Percentiles rank a stretch among this genome's conserved stretches.
Conservation (phyloP, 2,797 vertebrate genomes). For the Etheostoma nigrum region DNA sequence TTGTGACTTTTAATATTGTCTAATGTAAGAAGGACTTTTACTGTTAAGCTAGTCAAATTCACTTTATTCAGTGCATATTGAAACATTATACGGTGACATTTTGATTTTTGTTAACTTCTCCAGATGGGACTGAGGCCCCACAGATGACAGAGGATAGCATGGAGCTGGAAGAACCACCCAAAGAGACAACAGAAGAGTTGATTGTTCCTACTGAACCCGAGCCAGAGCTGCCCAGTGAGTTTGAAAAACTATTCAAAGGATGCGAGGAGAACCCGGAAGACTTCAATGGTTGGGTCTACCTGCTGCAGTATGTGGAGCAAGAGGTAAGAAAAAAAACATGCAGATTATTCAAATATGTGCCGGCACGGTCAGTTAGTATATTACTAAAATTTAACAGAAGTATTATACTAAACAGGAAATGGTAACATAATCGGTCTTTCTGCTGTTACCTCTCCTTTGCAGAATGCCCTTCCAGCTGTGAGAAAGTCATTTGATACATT, state of each 20-base stretch:
- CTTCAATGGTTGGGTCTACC: conserved; percentile 97
- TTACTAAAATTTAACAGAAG: not conserved
- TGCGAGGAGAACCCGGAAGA: conserved; percentile 95
- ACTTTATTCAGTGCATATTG: too few species aligned
- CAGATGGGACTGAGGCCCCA: conserved; percentile 71
- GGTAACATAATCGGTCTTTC: not conserved
- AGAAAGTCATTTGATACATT: conserved; percentile 95
- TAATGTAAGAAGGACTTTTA: too few species aligned
- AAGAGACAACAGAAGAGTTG: conserved; percentile 82
- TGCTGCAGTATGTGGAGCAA: conserved; percentile 97
- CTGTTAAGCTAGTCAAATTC: too few species aligned
- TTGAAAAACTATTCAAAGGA: conserved; percentile 93
- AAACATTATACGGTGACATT: too few species aligned
- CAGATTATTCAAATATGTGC: not conserved
- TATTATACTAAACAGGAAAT: not conserved
- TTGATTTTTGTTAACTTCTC: not conserved
- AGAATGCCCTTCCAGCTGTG: conserved; percentile 92
- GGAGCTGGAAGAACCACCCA: conserved; percentile 85
- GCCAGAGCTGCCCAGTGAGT: conserved; percentile 88
- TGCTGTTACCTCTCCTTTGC: conserved; percentile 11
- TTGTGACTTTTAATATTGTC: too few species aligned
- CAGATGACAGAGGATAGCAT: conserved; percentile 81
- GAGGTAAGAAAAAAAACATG: conserved; percentile 86
- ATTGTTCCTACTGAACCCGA: conserved; percentile 74
- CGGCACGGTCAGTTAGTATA: not conserved